phyloP scores from a whole-genome alignment of 2,113 vertebrate species.

The Pao palembangensis region DNA sequence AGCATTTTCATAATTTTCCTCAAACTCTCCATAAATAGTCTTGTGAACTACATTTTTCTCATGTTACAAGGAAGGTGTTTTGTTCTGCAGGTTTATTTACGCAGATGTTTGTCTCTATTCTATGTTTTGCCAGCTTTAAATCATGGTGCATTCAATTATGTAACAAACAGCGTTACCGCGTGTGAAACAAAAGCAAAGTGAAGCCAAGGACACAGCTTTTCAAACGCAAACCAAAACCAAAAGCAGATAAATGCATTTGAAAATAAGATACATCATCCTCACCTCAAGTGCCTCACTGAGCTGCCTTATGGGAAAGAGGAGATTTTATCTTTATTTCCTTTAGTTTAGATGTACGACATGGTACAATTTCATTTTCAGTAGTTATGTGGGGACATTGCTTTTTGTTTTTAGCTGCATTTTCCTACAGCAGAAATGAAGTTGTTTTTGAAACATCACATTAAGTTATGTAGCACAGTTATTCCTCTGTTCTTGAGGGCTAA shows the following conservation, averaged over 20 bases:
- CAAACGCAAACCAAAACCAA: no score
- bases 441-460: slow-evolving; percentile 21
- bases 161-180: no score
- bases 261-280: slow-evolving; percentile 58
- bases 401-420: neutral
- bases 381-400: slow-evolving; percentile 11
- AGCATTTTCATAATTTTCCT: no score
- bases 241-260: slow-evolving; percentile 63
- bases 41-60: no score
- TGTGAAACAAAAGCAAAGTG: neutral
- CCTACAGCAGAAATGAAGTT: neutral
- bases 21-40: no score
- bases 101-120: no score
- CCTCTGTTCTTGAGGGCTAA: slow-evolving; percentile 21
- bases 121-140: no score
- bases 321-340: slow-evolving; percentile 12
- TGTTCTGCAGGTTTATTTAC: no score
- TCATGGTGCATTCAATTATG: no score
- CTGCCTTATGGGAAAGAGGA: slow-evolving; percentile 32
- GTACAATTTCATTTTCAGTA: slow-evolving; percentile 33
- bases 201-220: slow-evolving; percentile 21
- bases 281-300: slow-evolving; percentile 49
- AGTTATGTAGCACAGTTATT: slow-evolving; percentile 4
- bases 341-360: slow-evolving; percentile 14
- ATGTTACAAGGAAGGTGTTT: no score